phyloP scores from a whole-genome alignment of 2,113 vertebrate genomes.

The Phycodurus eques region DNA sequence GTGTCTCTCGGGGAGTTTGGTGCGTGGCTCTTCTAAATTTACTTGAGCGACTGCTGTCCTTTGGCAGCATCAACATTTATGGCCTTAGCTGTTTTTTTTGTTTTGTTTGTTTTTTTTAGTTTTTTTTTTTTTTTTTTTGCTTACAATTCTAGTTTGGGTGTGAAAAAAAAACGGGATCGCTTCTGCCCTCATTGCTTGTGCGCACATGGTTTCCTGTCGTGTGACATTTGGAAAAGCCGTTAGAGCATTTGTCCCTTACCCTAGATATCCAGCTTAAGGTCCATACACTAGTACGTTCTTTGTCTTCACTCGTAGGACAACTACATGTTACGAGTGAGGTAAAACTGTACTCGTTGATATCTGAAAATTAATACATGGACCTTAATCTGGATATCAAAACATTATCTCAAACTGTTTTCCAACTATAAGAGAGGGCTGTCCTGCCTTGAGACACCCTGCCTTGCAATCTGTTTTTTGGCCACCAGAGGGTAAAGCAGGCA shows the following conservation, averaged over 20 bases:
- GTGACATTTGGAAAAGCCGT: neutral
- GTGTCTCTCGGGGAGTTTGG: constrained; percentile 21
- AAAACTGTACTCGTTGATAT: too few relatives aligned
- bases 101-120: neutral
- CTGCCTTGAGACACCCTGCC: neutral
- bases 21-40: constrained; percentile 47
- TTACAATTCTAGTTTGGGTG: constrained; percentile 21
- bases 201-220: neutral
- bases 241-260: neutral
- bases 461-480: constrained; percentile 21
- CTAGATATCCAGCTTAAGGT: neutral
- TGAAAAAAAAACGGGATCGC: constrained; percentile 10
- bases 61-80: constrained; percentile 41
- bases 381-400: too few relatives aligned
- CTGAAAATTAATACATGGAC: too few relatives aligned
- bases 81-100: constrained; percentile 44
- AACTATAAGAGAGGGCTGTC: neutral
- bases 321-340: neutral
- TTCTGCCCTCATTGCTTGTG: neutral
- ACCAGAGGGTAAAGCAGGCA: constrained; percentile 30
- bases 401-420: neutral
- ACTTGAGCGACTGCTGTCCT: constrained; percentile 45
- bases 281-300: neutral
- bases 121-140: neutral
- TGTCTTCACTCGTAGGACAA: neutral